These are phyloP conservation scores for Prolemur simus DNA, from an alignment of 2,113 vertebrate species.

Conservation along the genomic window DNA sequence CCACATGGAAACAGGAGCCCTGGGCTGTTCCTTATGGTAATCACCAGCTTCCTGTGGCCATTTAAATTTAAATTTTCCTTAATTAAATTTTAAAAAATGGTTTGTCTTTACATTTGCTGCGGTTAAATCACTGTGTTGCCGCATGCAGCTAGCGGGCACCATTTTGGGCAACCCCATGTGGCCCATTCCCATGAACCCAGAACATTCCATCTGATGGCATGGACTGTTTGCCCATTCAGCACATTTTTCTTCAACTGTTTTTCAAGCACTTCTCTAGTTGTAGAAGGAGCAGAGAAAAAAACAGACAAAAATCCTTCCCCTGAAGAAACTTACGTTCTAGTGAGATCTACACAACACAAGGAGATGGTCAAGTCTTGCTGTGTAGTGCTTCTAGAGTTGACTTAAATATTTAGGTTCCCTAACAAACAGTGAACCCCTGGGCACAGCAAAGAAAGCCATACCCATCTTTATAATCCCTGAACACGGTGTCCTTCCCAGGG, in stretches of 20 bases:
- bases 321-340: not conserved
- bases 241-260: not conserved
- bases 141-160: not conserved
- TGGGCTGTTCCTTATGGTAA: not conserved
- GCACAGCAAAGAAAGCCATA: not conserved
- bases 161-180: not conserved
- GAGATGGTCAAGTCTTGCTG: not conserved
- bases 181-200: too few relatives aligned
- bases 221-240: not conserved
- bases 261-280: not conserved
- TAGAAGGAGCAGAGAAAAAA: not conserved
- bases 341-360: not conserved
- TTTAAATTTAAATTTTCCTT: not conserved
- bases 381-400: not conserved
- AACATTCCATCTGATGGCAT: fast-evolving
- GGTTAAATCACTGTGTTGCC: not conserved
- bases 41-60: not conserved
- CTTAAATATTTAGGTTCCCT: not conserved
- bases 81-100: not conserved
- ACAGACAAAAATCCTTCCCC: not conserved
- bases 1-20: too few relatives aligned
- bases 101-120: not conserved
- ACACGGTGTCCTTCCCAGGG: fast-evolving
- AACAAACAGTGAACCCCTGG: not conserved
- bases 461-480: not conserved